Percentiles rank a stretch among this genome's conserved stretches.
These are phyloP conservation scores for Mus spretus DNA, from an alignment of 2,797 vertebrate species.

Conservation along the genomic window DNA sequence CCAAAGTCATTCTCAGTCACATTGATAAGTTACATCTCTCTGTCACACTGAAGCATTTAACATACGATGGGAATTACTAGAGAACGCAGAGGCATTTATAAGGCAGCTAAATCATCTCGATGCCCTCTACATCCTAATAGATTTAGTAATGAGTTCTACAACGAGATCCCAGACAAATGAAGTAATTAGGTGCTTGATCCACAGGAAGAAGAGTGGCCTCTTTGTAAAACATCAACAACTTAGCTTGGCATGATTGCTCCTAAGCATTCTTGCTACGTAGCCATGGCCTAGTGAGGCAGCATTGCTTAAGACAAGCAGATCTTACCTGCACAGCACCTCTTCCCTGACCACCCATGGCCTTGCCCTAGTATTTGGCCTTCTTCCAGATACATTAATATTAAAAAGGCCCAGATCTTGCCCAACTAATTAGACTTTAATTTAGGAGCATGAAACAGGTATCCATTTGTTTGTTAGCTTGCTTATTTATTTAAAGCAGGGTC, in stretches of 20 bases:
- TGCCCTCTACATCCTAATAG: constrained; percentile 75
- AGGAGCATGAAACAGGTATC: constrained; percentile 34
- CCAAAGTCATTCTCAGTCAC: constrained; percentile 80
- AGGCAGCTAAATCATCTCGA: constrained; percentile 85
- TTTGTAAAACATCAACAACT: constrained; percentile 50
- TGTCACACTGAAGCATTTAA: constrained; percentile 84
- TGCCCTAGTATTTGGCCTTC: background rate
- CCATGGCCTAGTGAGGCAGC: background rate
- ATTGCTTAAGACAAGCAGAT: constrained; percentile 57
- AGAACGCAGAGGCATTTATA: constrained; percentile 83
- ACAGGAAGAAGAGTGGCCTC: constrained; percentile 56
- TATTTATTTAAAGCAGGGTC: background rate
- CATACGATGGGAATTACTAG: constrained; percentile 80
- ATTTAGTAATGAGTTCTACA: constrained; percentile 85
- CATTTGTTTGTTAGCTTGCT: background rate
- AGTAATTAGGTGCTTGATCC: constrained; percentile 81
- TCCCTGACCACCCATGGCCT: background rate
- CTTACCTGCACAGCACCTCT: background rate
- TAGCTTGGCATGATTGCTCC: background rate
- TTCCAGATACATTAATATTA: constrained; percentile 46
- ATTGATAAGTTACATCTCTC: constrained; percentile 84
- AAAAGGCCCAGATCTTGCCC: constrained; percentile 58
- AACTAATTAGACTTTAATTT: constrained; percentile 68
- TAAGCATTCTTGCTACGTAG: background rate
- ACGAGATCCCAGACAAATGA: constrained; percentile 85